These are phyloP conservation scores for Hyppa rectilinea DNA, from an alignment of 2,888 invertebrate genomes.

Conservation along the genomic window DNA sequence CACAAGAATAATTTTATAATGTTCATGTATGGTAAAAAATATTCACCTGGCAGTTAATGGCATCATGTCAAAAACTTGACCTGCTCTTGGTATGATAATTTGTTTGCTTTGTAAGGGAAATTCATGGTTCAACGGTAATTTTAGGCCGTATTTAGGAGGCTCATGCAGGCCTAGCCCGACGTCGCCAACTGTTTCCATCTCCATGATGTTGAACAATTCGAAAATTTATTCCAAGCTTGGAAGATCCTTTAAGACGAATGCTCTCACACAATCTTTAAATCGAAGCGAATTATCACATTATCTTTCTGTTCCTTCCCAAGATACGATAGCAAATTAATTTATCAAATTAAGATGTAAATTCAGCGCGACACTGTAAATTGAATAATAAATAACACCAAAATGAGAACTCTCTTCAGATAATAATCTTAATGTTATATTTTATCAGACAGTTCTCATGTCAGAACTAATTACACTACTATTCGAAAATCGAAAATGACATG, in stretches of 20 bases:
- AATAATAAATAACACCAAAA: constrained; percentile 17
- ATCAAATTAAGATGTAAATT: constrained; percentile 32
- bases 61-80: constrained; percentile 93
- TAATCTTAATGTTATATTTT: constrained; percentile 11
- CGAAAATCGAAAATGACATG: constrained; percentile 47
- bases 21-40: not conserved
- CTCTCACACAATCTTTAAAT: constrained; percentile 21
- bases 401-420: not conserved
- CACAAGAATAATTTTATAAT: constrained; percentile 13
- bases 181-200: constrained; percentile 71
- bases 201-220: constrained; percentile 60
- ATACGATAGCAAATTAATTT: constrained; percentile 44
- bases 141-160: constrained; percentile 93
- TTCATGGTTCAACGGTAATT: constrained; percentile 93
- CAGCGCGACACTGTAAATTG: constrained; percentile 9
- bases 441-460: constrained; percentile 17
- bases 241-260: constrained; percentile 19
- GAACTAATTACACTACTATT: constrained; percentile 28
- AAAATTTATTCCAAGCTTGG: constrained; percentile 12
- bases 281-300: constrained; percentile 49
- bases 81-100: constrained; percentile 91
- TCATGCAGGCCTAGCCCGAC: constrained; percentile 72
- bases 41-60: constrained; percentile 93
- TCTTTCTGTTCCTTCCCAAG: constrained; percentile 30
- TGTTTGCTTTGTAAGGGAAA: constrained; percentile 94